A percentile compares a stretch with the other conserved stretches of the same genome.
Conservation (phyloP, 1,140 invertebrate genomes). For the Drosophila pseudoobscura region DNA sequence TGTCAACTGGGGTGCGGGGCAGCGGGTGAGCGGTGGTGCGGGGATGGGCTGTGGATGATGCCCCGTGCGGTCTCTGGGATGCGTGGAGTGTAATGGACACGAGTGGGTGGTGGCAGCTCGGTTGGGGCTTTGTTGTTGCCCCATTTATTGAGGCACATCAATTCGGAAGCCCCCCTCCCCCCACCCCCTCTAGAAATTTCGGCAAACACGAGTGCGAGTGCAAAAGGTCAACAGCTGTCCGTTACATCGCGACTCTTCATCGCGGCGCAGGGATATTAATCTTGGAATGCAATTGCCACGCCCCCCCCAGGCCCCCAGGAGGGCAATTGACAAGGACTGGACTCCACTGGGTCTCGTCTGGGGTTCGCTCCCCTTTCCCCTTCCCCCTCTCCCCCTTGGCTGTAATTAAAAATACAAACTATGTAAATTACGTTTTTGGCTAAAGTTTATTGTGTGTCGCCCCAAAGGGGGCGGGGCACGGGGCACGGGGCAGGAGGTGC, state of each 20-base stretch:
- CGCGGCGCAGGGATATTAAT: neutral
- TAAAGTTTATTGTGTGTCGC: constrained; percentile 13
- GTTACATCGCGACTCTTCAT: constrained; percentile 29
- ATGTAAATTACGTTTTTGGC: constrained; percentile 27
- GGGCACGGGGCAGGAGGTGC: neutral
- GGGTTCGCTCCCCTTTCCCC: too few relatives aligned
- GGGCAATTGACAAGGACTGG: too few relatives aligned
- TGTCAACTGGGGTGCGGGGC: constrained; percentile 48
- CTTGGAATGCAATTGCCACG: neutral
- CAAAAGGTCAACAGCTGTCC: constrained; percentile 16
- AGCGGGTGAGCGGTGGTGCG: neutral
- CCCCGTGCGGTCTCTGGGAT: constrained; percentile 14
- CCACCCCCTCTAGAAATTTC: neutral
- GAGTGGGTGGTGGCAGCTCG: neutral
- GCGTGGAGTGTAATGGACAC: constrained; percentile 14
- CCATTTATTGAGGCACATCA: constrained; percentile 54
- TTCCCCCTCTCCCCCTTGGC: constrained; percentile 2
- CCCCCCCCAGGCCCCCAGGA: neutral
- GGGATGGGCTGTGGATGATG: constrained; percentile 1
- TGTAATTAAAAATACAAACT: constrained; percentile 28
- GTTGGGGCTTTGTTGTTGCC: neutral
- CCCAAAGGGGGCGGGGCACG: too few relatives aligned
- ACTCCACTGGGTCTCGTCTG: too few relatives aligned
- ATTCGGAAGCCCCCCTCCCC: constrained; percentile 13
- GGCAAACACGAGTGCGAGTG: constrained; percentile 6